Evolutionary conservation across 2,888 invertebrate species (phyloP).

Genomic region (Drosophila mimetica): DNA sequence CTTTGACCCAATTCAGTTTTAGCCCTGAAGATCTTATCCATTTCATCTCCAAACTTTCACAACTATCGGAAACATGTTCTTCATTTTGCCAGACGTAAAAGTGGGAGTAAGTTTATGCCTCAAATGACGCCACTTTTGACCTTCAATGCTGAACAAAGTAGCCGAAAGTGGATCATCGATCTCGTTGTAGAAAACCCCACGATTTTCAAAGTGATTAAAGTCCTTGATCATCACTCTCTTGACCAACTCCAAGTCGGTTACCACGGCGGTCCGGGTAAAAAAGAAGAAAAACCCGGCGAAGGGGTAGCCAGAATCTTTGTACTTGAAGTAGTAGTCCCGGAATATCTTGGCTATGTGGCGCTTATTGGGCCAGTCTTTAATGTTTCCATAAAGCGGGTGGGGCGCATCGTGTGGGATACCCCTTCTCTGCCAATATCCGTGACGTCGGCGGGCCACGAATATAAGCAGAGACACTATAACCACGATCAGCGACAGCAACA

Average conservation of each 20-base stretch:
- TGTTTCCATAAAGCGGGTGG: slow-evolving; percentile 57
- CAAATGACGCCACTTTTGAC: slow-evolving; percentile 81
- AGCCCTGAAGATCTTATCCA: slow-evolving; percentile 81
- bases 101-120: slow-evolving; percentile 81
- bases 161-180: slow-evolving; percentile 82
- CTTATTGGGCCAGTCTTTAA: slow-evolving; percentile 55
- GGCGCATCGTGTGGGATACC: slow-evolving; percentile 69
- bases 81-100: slow-evolving; percentile 82
- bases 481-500: slow-evolving; percentile 51
- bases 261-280: slow-evolving; percentile 54
- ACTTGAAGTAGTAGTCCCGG: slow-evolving; percentile 57
- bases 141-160: slow-evolving; percentile 82
- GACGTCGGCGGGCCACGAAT: slow-evolving; percentile 48
- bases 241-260: slow-evolving; percentile 71
- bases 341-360: slow-evolving; percentile 55
- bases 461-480: slow-evolving; percentile 42
- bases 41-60: slow-evolving; percentile 64
- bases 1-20: slow-evolving; percentile 27
- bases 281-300: slow-evolving; percentile 75
- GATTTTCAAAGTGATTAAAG: slow-evolving; percentile 78
- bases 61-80: slow-evolving; percentile 75
- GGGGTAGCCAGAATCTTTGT: slow-evolving; percentile 52
- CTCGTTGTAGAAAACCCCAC: slow-evolving; percentile 76
- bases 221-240: slow-evolving; percentile 79
- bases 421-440: slow-evolving; percentile 70